Percentiles rank a stretch among this genome's conserved stretches.
phyloP scores from a whole-genome alignment of 2,113 vertebrate genomes.

The Nipponia nippon region DNA sequence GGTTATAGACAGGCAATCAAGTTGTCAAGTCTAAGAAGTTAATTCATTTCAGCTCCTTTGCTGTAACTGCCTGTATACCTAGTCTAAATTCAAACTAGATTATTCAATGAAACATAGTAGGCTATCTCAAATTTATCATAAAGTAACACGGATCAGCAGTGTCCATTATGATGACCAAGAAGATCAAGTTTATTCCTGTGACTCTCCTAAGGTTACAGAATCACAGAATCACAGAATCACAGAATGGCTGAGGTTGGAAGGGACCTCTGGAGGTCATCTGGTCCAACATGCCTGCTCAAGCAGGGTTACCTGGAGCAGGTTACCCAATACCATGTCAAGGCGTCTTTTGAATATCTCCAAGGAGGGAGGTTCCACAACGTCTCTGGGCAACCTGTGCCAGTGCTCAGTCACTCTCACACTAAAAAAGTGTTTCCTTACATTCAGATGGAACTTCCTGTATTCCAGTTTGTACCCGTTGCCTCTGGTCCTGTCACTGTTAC shows the following conservation, averaged over 20 bases:
- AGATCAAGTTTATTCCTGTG: neutral
- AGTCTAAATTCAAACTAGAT: neutral
- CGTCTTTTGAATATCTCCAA: neutral
- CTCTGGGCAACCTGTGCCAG: neutral
- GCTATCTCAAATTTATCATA: neutral
- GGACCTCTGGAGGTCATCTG: neutral
- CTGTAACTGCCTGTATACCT: neutral
- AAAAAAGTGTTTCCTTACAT: neutral
- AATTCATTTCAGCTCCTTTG: neutral
- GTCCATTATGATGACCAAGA: neutral
- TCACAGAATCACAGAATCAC: neutral
- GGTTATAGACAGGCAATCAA: neutral
- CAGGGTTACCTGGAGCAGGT: neutral
- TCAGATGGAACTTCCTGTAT: neutral
- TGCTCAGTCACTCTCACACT: neutral
- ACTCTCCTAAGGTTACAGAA: neutral
- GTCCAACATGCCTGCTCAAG: neutral
- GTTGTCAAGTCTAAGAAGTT: neutral
- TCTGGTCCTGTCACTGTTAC: neutral
- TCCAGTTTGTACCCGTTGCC: neutral
- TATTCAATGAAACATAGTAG: neutral
- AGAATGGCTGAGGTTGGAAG: neutral
- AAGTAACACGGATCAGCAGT: neutral
- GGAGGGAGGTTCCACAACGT: neutral
- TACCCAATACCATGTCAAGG: neutral